phyloP scores from a whole-genome alignment of 2,113 vertebrate species.

The Nothocercus julius region DNA sequence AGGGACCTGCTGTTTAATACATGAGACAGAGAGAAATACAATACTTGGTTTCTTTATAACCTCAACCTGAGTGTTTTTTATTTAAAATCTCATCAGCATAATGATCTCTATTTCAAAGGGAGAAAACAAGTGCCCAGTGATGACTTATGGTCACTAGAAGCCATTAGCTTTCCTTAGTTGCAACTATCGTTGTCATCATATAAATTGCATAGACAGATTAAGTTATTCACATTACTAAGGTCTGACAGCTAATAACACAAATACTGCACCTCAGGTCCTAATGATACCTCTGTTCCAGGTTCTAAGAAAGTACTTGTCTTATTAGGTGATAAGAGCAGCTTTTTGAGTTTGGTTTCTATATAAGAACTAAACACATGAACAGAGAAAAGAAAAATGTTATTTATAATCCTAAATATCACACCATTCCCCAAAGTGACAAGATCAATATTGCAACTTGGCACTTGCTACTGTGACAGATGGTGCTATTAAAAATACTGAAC shows the following conservation, averaged over 20 bases:
- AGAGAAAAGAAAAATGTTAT: constrained; percentile 74
- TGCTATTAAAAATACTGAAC: constrained; percentile 73
- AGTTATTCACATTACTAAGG: background rate
- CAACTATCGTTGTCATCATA: background rate
- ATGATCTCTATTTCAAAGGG: background rate
- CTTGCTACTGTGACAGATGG: constrained; percentile 72
- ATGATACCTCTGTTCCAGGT: background rate
- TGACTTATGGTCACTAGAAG: background rate
- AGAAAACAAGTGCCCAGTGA: background rate
- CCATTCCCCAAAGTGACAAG: constrained; percentile 77
- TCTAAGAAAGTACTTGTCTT: background rate
- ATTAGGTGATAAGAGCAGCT: constrained; percentile 12
- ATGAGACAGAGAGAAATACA: background rate
- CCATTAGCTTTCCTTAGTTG: background rate
- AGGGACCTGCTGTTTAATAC: background rate
- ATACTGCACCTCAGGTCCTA: background rate
- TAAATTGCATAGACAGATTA: background rate
- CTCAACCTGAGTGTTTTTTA: background rate
- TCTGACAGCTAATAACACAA: background rate
- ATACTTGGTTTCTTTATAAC: background rate
- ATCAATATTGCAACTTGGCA: constrained; percentile 76
- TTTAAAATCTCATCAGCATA: constrained; percentile 16
- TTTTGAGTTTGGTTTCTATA: constrained; percentile 9
- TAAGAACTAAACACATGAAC: constrained; percentile 32
- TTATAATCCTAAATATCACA: constrained; percentile 77